Percentiles rank a stretch among this genome's conserved stretches.
Evolutionary conservation across 2,888 invertebrate species (phyloP).

Genomic region (Drosophila greeni): DNA sequence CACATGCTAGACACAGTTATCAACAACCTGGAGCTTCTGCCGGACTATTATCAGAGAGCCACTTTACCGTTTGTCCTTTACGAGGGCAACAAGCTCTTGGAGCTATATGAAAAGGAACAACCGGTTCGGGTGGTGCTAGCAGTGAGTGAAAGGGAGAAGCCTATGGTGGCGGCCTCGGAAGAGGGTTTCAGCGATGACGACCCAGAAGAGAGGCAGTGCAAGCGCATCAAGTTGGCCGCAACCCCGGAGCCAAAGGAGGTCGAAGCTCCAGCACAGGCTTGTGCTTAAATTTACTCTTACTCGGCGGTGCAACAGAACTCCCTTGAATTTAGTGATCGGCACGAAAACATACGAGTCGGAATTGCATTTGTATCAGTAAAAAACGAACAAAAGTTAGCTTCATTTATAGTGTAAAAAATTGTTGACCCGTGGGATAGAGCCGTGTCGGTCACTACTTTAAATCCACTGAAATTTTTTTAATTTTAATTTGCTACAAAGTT

Average conservation of each 20-base stretch:
- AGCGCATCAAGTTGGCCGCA: constrained; percentile 53
- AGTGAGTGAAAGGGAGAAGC: neutral
- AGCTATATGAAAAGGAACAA: constrained; percentile 80
- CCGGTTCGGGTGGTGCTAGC: constrained; percentile 37
- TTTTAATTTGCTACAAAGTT: too few species aligned
- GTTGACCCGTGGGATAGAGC: neutral
- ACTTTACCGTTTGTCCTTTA: constrained; percentile 89
- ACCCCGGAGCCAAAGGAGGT: constrained; percentile 38
- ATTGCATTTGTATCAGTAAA: neutral
- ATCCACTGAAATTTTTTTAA: neutral
- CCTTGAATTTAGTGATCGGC: neutral
- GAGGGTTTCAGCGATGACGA: constrained; percentile 53
- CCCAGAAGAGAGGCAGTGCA: constrained; percentile 45
- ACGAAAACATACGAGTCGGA: neutral
- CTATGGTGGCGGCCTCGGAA: neutral
- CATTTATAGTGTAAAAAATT: neutral
- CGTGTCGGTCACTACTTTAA: neutral
- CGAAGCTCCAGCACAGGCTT: constrained; percentile 41
- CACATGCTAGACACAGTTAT: constrained; percentile 94
- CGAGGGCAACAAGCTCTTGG: constrained; percentile 87
- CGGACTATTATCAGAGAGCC: constrained; percentile 90
- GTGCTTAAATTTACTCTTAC: constrained; percentile 32
- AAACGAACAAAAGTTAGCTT: neutral
- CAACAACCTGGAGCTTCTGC: constrained; percentile 89
- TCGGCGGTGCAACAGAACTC: neutral